These are phyloP conservation scores for Chymomyza amoena DNA, from an alignment of 2,888 invertebrate genomes.

Conservation along the genomic window DNA sequence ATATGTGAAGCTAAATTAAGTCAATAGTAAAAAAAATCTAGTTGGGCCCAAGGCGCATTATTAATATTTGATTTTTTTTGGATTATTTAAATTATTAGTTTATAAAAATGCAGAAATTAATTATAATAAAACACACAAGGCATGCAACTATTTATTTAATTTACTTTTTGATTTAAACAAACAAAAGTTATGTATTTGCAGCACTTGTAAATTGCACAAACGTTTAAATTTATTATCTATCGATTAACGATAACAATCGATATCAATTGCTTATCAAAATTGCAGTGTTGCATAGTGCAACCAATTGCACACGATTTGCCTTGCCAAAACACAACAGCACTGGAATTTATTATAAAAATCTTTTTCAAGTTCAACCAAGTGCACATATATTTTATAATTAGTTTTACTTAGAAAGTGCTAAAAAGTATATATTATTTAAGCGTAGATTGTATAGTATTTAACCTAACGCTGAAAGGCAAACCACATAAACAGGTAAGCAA, in stretches of 20 bases:
- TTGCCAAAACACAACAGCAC: background rate
- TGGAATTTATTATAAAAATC: background rate
- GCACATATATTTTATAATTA: background rate
- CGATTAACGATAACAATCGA: background rate
- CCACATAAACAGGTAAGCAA: constrained; percentile 18
- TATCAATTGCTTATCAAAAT: background rate
- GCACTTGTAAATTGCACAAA: background rate
- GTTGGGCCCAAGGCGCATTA: background rate
- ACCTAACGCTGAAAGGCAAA: background rate
- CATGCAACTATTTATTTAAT: background rate
- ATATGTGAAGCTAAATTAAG: background rate
- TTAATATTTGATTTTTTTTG: background rate
- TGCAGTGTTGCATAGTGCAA: background rate
- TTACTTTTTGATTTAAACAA: background rate
- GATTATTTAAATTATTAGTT: background rate
- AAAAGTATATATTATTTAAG: constrained; percentile 22
- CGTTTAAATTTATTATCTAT: background rate
- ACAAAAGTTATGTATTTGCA: no score
- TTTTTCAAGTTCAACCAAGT: constrained; percentile 30
- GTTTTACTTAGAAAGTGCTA: background rate
- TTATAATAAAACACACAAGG: background rate
- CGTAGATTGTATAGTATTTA: background rate
- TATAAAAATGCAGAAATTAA: background rate
- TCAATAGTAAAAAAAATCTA: background rate
- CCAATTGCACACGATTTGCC: background rate